A percentile compares a stretch with the other conserved stretches of the same genome.
Evolutionary conservation across 2,888 invertebrate species (phyloP).

Genomic region (Tiliacea aurago): DNA sequence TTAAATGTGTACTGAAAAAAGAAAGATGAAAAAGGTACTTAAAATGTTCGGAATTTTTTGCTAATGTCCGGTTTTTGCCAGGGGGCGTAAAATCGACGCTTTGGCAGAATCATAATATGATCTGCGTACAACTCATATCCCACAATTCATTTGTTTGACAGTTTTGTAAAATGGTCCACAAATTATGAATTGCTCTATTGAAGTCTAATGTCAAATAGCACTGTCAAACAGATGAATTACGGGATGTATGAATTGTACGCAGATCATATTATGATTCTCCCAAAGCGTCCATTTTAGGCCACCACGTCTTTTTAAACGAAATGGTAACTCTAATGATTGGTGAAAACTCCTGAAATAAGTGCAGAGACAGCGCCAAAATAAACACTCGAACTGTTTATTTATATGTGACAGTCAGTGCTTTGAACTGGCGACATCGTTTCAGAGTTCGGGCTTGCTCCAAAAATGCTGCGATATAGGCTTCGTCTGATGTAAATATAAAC

Average conservation of each 20-base stretch:
- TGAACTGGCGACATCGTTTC: neutral
- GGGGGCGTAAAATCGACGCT: no score
- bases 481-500: neutral
- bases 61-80: neutral
- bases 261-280: no score
- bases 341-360: constrained; percentile 25
- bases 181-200: no score
- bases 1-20: neutral
- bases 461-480: neutral
- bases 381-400: constrained; percentile 8
- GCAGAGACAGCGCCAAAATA: constrained; percentile 22
- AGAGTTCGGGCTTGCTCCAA: neutral
- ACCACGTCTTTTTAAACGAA: neutral
- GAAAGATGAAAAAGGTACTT: neutral
- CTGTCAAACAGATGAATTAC: no score
- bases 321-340: neutral
- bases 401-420: neutral
- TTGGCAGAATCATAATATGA: no score
- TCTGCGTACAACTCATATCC: no score
- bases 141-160: no score
- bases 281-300: no score
- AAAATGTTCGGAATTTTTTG: neutral
- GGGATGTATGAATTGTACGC: no score
- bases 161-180: no score
- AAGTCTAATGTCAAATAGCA: no score